Base-by-base conservation (phyloP, 2,888 invertebrate species). In the Xiphydria camelus region DNA sequence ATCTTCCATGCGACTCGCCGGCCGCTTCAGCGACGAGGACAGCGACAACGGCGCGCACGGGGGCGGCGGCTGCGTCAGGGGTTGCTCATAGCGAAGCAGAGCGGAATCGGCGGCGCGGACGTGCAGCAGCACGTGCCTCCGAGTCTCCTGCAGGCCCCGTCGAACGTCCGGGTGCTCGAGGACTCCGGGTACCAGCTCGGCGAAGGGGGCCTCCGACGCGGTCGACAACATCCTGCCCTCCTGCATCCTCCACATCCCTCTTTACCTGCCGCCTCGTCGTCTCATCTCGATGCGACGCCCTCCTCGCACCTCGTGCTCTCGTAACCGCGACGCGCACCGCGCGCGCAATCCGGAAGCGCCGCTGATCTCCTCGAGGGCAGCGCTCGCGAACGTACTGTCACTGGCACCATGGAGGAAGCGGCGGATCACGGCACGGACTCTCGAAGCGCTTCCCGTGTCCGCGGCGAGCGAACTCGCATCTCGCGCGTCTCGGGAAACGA, bases 241-340 rank as follows among this genome's bases (percentile, higher is more conserved):
- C 51, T 70, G 72, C 72, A 69, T 72, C 52, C 64, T 72, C 69
- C 66, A 69, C 70, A 70, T 71, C n/a, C 14, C 6, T 26, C 10
- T n/a, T 26, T 5, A 10, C 26, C 10, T 26, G 26, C 12, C 26
- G 14, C 12, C 5, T n/a, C 26, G 9, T 12, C 6, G 10, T 26
- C 6, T n/a, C 10, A 10, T 26, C 5, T 12, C 9, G 25, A 25
- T 2, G n/a, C 10, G 26, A n/a, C 26, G 26, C 4, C 10, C 25
- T n/a, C 26, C 26, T 10, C 12, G 26, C 10, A 2, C 5, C 10
- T 26, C 26, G 26, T 14, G 10, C 10, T 26, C 2, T 26, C 26
- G 12, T 12, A 14, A 4, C 26, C 4, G 26, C 5, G 7, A 26
- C 5, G 10, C 6, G 10, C 1, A 10, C 10, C 26, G 26, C 14